Conservation (phyloP, 2,113 vertebrate genomes). For the Lophius piscatorius region DNA sequence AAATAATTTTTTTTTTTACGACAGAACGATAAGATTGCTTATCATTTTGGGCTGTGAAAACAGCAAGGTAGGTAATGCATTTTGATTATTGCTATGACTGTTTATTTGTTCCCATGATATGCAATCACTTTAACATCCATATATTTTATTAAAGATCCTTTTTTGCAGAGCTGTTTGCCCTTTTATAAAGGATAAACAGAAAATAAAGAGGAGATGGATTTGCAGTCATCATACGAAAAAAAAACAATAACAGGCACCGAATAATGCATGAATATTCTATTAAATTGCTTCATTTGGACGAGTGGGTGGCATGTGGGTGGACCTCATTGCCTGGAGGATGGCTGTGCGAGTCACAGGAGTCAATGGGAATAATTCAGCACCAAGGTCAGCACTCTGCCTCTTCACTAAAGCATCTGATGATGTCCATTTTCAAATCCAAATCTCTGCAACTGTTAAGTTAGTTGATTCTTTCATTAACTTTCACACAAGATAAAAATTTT, state of each 20-base stretch:
- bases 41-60: neutral
- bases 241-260: too few relatives aligned
- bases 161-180: too few relatives aligned
- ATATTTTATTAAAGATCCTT: too few relatives aligned
- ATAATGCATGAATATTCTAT: neutral
- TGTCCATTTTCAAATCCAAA: neutral
- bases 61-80: neutral
- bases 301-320: conserved; percentile 33
- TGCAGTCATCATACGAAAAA: too few relatives aligned
- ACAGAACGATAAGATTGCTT: neutral
- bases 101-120: too few relatives aligned
- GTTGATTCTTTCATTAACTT: neutral
- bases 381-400: conserved; percentile 57
- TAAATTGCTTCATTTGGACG: conserved; percentile 16
- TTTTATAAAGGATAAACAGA: neutral
- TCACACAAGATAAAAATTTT: neutral
- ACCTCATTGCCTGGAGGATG: conserved; percentile 1
- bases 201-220: neutral
- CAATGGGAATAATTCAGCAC: conserved; percentile 50
- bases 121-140: too few relatives aligned
- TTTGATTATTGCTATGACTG: too few relatives aligned
- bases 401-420: neutral
- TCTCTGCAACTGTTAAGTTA: neutral
- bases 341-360: neutral
- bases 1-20: too few relatives aligned